Base-by-base conservation (phyloP, 2,797 vertebrate species). In the Sparus aurata region DNA sequence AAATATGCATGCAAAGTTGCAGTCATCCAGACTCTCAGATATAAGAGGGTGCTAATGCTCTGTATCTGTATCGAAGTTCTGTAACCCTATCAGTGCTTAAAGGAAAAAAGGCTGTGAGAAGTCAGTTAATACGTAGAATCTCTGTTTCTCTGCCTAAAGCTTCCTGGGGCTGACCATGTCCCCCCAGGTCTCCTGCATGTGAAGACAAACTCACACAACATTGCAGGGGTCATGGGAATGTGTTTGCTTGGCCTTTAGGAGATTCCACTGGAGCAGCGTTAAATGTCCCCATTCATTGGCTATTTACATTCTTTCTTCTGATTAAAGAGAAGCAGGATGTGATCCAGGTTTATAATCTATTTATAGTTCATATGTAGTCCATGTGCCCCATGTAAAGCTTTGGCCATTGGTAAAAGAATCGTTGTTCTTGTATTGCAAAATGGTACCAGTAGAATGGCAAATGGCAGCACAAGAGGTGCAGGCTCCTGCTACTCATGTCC, bases 241-340 rank as follows among this genome's bases (percentile, higher is more conserved):
- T 83, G 79, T 83, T 79, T 52, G 58, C 69, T 72, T 91, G 93
- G 84, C 91, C 89, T 91, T 92, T 89, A 75, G 70, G 73, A 77
- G 73, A 84, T 71, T 90, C 91, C 68, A 59, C 52, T 13, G 88
- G 90, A 87, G 82, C 65, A 16, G n/a, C 85, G 79, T 62, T 85
- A 90, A 92, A 93, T 87, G 89, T 90, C 82, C 76, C 60, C 47
- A 71, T 77, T 91, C 80, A 77, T 55, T 85, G 66, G 59, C 23
- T 75, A 80, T 86, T 83, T 79, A 79, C 75, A 77, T 81, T 62
- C 67, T 73, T 79, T 83, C 69, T 80, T 82, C 75, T 88, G 87
- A 91, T 88, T 90, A 87, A 77, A 78, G 59, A 45, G 22, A 78
- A 68, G 55, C 72, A 73, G 64, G 85, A 79, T 65, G 69, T 2